Conservation (phyloP, 2,113 vertebrate species). For the Talpa occidentalis region DNA sequence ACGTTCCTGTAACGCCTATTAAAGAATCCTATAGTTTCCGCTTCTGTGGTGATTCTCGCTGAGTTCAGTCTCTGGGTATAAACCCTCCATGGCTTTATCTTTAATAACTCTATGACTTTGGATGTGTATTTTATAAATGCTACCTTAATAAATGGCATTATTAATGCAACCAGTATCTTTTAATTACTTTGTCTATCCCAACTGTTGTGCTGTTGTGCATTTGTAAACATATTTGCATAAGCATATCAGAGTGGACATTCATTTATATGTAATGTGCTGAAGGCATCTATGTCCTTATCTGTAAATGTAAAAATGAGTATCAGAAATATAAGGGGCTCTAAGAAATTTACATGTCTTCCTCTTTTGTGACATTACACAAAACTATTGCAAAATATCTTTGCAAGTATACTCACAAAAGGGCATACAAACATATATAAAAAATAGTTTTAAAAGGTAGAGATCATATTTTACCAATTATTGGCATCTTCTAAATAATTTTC, state of each 20-base stretch:
- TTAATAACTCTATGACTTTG: not conserved
- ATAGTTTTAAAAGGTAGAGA: conserved; percentile 31
- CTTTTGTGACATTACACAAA: not conserved
- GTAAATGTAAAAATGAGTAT: not conserved
- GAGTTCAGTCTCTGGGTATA: not conserved
- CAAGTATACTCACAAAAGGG: not conserved
- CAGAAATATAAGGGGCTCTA: not conserved
- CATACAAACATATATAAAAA: not conserved
- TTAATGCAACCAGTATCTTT: not conserved
- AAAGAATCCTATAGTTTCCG: conserved; percentile 5
- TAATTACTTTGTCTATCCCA: not conserved
- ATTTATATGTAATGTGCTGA: conserved; percentile 35
- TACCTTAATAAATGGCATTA: not conserved
- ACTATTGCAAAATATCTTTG: conserved; percentile 27
- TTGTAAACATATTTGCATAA: conserved; percentile 21
- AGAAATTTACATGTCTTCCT: conserved; percentile 7
- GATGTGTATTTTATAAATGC: not conserved
- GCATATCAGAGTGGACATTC: not conserved
- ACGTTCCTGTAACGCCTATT: not conserved
- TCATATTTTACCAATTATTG: not conserved
- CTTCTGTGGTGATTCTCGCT: not conserved
- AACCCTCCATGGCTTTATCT: not conserved
- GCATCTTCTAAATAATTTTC: not conserved
- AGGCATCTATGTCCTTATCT: not conserved
- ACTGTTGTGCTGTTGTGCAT: not conserved